These are phyloP conservation scores for Byasa hedistus DNA, from an alignment of 2,888 invertebrate genomes.

Conservation along the genomic window DNA sequence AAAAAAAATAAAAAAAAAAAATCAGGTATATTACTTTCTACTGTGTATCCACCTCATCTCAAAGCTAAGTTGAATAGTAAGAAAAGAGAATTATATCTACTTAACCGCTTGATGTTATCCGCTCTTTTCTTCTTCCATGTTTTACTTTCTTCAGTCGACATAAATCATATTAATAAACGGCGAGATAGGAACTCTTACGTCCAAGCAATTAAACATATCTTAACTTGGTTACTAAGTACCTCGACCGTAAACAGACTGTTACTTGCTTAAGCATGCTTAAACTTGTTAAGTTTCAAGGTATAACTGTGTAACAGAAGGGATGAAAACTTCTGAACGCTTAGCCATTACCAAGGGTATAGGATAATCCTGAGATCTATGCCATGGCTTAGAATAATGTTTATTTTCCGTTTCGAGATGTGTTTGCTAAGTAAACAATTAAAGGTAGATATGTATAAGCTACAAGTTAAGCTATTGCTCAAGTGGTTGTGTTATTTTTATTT, in stretches of 20 bases:
- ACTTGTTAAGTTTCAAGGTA: slow-evolving; percentile 32
- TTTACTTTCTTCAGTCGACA: no score
- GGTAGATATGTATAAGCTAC: background rate
- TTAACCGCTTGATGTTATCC: no score
- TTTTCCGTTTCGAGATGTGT: background rate
- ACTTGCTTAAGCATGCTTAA: slow-evolving; percentile 28
- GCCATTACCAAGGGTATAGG: slow-evolving; percentile 36
- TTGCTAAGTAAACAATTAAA: background rate
- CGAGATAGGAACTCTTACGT: background rate
- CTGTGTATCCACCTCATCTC: no score
- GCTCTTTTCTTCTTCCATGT: no score
- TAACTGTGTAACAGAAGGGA: slow-evolving; percentile 29
- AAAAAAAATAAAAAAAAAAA: no score
- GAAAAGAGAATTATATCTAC: no score
- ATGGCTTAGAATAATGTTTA: slow-evolving; percentile 34
- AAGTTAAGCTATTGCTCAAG: background rate
- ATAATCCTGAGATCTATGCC: slow-evolving; percentile 41
- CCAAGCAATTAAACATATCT: slow-evolving; percentile 10
- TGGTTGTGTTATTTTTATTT: background rate
- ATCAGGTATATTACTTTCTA: no score
- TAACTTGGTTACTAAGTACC: slow-evolving; percentile 18
- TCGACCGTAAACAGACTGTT: slow-evolving; percentile 28
- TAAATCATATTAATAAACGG: no score
- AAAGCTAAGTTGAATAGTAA: no score
- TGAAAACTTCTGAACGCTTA: slow-evolving; percentile 34